Evolutionary conservation across 2,888 invertebrate genomes (phyloP), one percentile per base, ranked within the genome.

Genomic region (Gandaritis pyraliata): DNA sequence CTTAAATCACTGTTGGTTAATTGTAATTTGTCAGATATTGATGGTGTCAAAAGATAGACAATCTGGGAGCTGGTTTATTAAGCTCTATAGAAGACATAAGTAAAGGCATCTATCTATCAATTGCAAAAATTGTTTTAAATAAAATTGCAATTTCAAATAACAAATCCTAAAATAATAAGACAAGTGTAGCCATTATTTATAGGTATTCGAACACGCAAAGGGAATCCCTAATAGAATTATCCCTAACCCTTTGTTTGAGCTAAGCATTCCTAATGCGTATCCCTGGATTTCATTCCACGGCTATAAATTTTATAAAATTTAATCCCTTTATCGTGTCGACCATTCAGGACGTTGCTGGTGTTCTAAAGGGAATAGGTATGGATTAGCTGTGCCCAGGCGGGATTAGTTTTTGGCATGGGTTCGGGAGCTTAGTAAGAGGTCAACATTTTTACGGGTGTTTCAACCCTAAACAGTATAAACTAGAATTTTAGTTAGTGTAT

Each of bases 301-400:
- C 81, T 75, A 86, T 86, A 85, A 85, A 86, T 86, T 85, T 85
- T 82, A 81, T 78, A 82, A 82, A 86, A 82, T 86, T 86, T 87
- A 90, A 90, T 87, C 88, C 87, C 74, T 81, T 88, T 90, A 90
- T 89, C 90, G 83, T 74, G 68, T 71, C 69, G 73, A 65, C 83
- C 86, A 77, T 77, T 78, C 78, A 51, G 63, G 47, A 52, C 47
- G 48, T 15, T 49, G 33, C 18, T 49, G 33, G 45, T n/a, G n/a
- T 47, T 30, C 30, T 45, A 38, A 58, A 70, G 75, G 72, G 74
- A 71, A 76, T 77, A 76, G 77, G 80, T 71, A 71, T 68, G 80
- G 81, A 79, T 84, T 83, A 82, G 74, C 41, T 8, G 23, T 52
- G 51, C 41, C 47, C 36, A 36, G 52, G 8, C 29, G 0, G 48